Percentiles rank a stretch among this genome's conserved stretches.
Evolutionary conservation across 2,797 vertebrate genomes (phyloP).

Genomic region (Myotis pilosus): DNA sequence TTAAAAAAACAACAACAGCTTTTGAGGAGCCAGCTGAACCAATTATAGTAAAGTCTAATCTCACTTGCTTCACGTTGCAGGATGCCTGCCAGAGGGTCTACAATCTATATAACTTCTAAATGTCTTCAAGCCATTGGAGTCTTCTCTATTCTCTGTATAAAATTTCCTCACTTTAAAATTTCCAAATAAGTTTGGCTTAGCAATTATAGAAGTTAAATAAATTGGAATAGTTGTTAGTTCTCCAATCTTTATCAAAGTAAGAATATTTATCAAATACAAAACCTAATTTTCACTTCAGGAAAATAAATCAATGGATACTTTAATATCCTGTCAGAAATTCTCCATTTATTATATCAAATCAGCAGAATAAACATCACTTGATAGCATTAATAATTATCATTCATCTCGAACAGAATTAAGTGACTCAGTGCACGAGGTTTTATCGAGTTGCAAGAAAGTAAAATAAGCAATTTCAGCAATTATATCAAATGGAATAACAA

Average conservation of each 20-base stretch:
- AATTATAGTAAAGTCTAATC: neutral
- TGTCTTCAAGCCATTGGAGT: neutral
- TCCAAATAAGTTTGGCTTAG: slow-evolving; percentile 14
- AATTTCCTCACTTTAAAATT: neutral
- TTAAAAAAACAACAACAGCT: neutral
- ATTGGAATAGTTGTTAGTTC: neutral
- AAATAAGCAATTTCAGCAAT: slow-evolving; percentile 30
- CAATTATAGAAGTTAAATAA: neutral
- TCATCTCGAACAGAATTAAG: slow-evolving; percentile 40
- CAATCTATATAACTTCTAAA: neutral
- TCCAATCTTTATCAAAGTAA: slow-evolving; percentile 3
- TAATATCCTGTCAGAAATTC: neutral
- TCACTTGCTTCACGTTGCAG: neutral
- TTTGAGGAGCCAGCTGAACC: neutral
- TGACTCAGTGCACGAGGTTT: neutral
- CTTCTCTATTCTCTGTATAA: neutral
- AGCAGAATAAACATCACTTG: slow-evolving; percentile 30
- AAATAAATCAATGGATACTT: slow-evolving; percentile 49
- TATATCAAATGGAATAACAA: slow-evolving; percentile 15
- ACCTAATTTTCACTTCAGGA: slow-evolving; percentile 38
- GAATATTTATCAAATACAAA: slow-evolving; percentile 53
- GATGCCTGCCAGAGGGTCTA: neutral
- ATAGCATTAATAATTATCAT: slow-evolving; percentile 31
- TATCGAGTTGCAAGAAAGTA: slow-evolving; percentile 24
- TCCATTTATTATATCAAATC: slow-evolving; percentile 31